phyloP scores from a whole-genome alignment of 2,888 invertebrate species.

The Chirona hameri region DNA sequence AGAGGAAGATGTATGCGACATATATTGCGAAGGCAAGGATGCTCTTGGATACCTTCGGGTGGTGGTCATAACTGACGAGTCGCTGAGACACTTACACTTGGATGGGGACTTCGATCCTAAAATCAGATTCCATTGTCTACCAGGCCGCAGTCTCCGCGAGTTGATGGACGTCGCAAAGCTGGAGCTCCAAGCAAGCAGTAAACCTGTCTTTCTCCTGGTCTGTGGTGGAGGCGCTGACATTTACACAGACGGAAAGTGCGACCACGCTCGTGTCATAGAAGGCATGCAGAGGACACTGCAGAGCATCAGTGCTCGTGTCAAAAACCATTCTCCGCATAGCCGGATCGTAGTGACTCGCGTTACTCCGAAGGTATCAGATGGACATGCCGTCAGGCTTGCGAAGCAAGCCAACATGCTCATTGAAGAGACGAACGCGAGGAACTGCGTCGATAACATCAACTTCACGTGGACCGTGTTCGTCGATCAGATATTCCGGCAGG shows the following conservation, averaged over 20 bases:
- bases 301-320: background rate
- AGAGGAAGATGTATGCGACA: too few relatives aligned
- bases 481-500: background rate
- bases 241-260: background rate
- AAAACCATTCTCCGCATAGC: background rate
- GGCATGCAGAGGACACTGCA: background rate
- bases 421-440: background rate
- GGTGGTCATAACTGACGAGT: background rate
- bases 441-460: background rate
- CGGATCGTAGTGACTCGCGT: background rate
- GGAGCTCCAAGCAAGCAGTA: background rate
- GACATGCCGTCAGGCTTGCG: background rate
- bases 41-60: background rate
- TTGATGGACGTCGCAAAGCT: background rate
- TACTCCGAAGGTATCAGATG: background rate
- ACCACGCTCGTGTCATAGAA: background rate
- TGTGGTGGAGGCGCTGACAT: background rate
- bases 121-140: background rate
- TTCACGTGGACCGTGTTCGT: slow-evolving; percentile 4
- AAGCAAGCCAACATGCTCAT: background rate
- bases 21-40: background rate
- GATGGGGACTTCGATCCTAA: background rate
- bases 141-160: background rate
- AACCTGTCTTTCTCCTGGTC: background rate
- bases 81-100: background rate